Percentiles rank a stretch among this genome's conserved stretches.
These are phyloP conservation scores for Monarcha castaneiventris DNA, from an alignment of 2,113 vertebrate species.

Conservation along the genomic window DNA sequence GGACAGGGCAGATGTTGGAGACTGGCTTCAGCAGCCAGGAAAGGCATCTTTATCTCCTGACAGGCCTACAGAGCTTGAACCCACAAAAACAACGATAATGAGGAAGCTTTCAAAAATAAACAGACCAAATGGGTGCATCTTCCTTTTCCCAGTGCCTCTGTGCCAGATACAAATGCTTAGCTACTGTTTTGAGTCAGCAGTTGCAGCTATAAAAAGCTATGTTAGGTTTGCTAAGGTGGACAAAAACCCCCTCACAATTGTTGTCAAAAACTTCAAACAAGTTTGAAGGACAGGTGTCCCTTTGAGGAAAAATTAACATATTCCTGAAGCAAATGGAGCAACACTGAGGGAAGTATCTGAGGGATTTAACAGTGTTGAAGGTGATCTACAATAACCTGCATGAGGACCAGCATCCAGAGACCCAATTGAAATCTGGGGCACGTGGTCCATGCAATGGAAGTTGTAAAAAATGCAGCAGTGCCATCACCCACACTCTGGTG, in stretches of 20 bases:
- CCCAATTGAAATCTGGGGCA: not conserved
- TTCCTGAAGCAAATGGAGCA: not conserved
- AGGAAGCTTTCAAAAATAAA: constrained; percentile 37
- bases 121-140: not conserved
- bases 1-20: not conserved
- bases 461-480: not conserved
- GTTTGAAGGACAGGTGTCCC: not conserved
- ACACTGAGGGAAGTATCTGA: not conserved
- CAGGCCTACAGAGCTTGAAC: not conserved
- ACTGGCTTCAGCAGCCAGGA: not conserved
- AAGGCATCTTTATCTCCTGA: constrained; percentile 9
- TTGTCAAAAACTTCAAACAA: not conserved
- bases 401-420: not conserved
- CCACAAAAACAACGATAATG: constrained; percentile 4
- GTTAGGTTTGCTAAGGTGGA: not conserved
- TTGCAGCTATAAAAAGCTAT: not conserved
- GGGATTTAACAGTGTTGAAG: not conserved
- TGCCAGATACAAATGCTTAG: not conserved
- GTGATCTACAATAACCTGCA: not conserved
- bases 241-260: accelerated
- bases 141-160: not conserved
- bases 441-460: accelerated
- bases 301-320: not conserved
- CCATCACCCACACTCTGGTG: not conserved
- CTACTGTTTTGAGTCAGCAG: not conserved